Evolutionary conservation across 2,797 vertebrate genomes (phyloP), one percentile per base, ranked within the genome.

Genomic region (Mastacembelus armatus): DNA sequence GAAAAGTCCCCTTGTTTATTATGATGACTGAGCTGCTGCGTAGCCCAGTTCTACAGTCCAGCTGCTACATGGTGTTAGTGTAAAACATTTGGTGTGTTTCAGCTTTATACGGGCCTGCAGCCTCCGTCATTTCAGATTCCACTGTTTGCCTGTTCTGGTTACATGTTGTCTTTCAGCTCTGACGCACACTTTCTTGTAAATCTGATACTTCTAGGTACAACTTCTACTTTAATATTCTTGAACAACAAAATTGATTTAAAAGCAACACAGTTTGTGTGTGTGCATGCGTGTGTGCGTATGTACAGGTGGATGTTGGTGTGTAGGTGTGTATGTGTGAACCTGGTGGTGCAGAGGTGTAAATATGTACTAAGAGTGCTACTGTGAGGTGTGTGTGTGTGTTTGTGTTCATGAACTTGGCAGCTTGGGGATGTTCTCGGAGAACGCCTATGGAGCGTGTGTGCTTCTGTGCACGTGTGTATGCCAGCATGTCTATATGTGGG

Each of bases 351-450:
- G 52, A 69, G 66, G 50, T 80, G 77, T 64, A 14, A 58, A 70
- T 50, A 63, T 84, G 78, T 42, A 55, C 58, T 65, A 7, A 70
- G 70, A 66, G 50, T 72, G 51, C 51, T 73, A 39, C 40, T 36
- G 36, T 36, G 56, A 73, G 29, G 39, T 6, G 27, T 35, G 38
- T 40, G 32, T 30, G 42, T 59, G 29, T 68, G 35, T 67, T 44
- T 66, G 59, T 71, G 27, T 59, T 62, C 33, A 35, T 77, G 44
- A 71, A 81, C 50, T 78, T 88, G 80, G 74, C 77, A 86, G 78
- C 50, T 57, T n/a, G 30, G 35, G 22, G 47, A 64, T 65, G 69
- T 70, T 85, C 56, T 60, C 61, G 56, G 30, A 60, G 57, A 77
- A 64, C 54, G 75, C 82, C 65, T 63, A 62, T 67, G 11, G 69